A percentile compares a stretch with the other conserved stretches of the same genome.
Evolutionary conservation across 2,888 invertebrate species (phyloP).

Genomic region (Metopia argyrocephala): DNA sequence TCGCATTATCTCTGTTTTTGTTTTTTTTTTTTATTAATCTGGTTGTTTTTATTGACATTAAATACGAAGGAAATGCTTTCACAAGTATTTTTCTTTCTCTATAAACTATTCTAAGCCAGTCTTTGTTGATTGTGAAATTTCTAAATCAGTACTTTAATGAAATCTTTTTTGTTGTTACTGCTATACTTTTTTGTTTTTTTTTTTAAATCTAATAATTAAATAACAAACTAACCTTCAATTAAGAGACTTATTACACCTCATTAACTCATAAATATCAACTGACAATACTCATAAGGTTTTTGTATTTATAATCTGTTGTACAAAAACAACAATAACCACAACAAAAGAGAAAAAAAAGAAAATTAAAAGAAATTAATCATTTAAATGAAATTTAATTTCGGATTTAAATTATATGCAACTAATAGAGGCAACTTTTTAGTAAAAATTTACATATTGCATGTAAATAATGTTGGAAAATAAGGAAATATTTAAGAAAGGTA

Average conservation of each 20-base stretch:
- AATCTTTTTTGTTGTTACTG: neutral
- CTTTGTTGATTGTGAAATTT: conserved; percentile 26
- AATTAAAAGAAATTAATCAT: no score
- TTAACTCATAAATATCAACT: conserved; percentile 22
- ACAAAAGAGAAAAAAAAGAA: no score
- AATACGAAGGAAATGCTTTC: conserved; percentile 49
- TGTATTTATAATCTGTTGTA: neutral
- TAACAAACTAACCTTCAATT: conserved; percentile 51
- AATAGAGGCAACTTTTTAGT: no score
- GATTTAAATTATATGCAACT: no score
- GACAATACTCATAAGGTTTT: neutral
- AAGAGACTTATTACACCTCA: conserved; percentile 38
- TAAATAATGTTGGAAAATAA: no score
- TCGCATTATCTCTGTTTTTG: neutral
- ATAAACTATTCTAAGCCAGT: conserved; percentile 36
- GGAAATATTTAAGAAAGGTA: no score
- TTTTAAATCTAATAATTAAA: conserved; percentile 13
- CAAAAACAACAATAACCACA: neutral
- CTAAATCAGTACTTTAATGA: neutral
- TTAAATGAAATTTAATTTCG: no score
- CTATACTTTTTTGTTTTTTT: neutral
- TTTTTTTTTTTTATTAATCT: neutral
- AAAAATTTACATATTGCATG: no score
- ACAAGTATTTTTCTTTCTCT: conserved; percentile 3
- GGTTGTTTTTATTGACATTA: conserved; percentile 14